phyloP scores from a whole-genome alignment of 2,797 vertebrate genomes.

The Pipistrellus pygmaeus region DNA sequence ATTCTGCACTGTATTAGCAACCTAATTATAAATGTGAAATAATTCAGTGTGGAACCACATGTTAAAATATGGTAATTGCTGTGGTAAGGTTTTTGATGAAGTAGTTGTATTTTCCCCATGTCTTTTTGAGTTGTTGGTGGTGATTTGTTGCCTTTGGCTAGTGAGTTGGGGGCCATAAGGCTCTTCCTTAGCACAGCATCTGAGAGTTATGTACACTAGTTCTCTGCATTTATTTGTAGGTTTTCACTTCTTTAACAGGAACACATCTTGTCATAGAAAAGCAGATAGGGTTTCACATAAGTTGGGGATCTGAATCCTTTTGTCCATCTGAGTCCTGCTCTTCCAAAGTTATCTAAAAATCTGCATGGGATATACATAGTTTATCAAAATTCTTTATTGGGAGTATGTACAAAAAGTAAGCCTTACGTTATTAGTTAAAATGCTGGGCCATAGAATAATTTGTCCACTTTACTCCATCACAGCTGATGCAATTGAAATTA shows the following conservation, averaged over 20 bases:
- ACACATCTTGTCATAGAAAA: background rate
- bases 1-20: constrained; percentile 66
- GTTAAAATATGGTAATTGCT: constrained; percentile 79
- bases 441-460: background rate
- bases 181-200: background rate
- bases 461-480: background rate
- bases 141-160: constrained; percentile 32
- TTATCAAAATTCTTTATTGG: background rate
- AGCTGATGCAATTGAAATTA: background rate
- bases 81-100: constrained; percentile 51
- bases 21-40: constrained; percentile 79
- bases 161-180: constrained; percentile 30
- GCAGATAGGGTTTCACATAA: background rate
- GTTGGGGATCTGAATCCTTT: background rate
- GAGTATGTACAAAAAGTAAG: background rate
- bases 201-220: background rate
- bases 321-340: background rate
- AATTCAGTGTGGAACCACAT: constrained; percentile 71
- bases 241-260: constrained; percentile 34
- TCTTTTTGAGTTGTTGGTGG: constrained; percentile 40
- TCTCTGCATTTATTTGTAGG: background rate
- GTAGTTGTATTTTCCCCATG: constrained; percentile 48
- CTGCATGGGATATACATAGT: background rate
- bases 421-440: background rate
- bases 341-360: background rate